A percentile compares a stretch with the other conserved stretches of the same genome.
Evolutionary conservation across 2,888 invertebrate genomes (phyloP).

Genomic region (Criorhina ranunculi): DNA sequence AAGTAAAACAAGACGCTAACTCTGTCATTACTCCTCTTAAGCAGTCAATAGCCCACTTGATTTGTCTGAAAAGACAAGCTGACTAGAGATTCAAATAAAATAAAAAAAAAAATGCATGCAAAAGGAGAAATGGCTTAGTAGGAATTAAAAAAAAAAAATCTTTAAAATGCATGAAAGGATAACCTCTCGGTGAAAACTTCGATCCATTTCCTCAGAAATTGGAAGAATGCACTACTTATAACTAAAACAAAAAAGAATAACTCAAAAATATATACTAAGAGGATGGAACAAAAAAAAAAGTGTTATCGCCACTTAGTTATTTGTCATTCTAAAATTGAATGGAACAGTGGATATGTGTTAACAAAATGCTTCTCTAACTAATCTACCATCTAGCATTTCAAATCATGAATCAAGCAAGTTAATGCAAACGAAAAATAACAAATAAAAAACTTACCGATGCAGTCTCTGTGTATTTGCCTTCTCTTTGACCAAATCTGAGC

Average conservation of each 20-base stretch:
- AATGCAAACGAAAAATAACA: slow-evolving; percentile 12
- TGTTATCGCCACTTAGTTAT: slow-evolving; percentile 38
- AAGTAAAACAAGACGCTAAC: neutral
- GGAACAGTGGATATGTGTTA: neutral
- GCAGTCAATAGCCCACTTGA: no score
- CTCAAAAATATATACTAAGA: neutral
- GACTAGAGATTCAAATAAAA: no score
- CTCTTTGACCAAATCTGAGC: slow-evolving; percentile 80
- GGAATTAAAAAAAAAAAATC: no score
- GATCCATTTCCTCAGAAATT: no score
- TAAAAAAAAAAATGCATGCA: no score
- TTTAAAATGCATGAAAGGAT: no score
- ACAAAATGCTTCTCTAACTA: neutral
- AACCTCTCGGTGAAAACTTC: no score
- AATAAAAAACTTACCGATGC: slow-evolving; percentile 80
- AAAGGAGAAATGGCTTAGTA: no score
- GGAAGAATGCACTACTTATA: neutral
- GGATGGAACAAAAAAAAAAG: neutral
- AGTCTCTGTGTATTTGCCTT: slow-evolving; percentile 80
- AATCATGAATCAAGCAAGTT: slow-evolving; percentile 33
- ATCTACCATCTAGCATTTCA: slow-evolving; percentile 4
- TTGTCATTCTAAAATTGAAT: slow-evolving; percentile 33
- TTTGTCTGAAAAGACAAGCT: no score
- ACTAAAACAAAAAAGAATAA: neutral
- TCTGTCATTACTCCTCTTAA: no score